Conservation (phyloP, 2,113 vertebrate genomes). For the Muscicapa adusta region DNA sequence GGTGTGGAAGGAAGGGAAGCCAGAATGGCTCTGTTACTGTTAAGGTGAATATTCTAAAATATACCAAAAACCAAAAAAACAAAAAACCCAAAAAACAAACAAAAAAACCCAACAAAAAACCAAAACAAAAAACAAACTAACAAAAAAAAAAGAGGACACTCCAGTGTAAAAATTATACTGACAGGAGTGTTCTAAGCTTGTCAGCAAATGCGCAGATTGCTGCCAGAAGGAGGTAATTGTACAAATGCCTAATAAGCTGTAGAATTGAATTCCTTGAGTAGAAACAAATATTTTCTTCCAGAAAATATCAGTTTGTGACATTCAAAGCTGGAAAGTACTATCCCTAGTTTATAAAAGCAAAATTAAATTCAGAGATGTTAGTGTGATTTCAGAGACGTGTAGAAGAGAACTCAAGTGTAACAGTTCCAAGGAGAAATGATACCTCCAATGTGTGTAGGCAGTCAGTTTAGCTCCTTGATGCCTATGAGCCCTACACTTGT, state of each 20-base stretch:
- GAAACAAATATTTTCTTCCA: neutral
- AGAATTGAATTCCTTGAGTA: neutral
- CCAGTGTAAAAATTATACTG: neutral
- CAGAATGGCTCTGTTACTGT: neutral
- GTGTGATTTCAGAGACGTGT: neutral
- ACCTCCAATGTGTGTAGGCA: neutral
- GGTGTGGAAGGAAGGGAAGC: neutral
- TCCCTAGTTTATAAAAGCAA: neutral
- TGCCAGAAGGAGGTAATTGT: neutral
- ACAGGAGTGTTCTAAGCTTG: neutral
- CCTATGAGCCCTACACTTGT: neutral
- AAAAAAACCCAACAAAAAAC: too few relatives aligned
- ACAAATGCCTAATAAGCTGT: neutral
- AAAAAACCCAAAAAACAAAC: too few relatives aligned
- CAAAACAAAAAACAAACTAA: too few relatives aligned
- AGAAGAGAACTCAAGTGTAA: neutral
- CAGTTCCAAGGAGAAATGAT: neutral
- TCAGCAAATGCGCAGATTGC: neutral
- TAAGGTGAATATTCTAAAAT: neutral
- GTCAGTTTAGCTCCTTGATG: neutral
- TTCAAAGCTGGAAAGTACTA: neutral
- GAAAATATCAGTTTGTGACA: neutral
- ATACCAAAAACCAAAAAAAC: neutral
- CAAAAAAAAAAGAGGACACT: neutral
- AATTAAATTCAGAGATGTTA: neutral